Conservation (phyloP, 1,140 invertebrate genomes). For the Propsilocerus akamusi region DNA sequence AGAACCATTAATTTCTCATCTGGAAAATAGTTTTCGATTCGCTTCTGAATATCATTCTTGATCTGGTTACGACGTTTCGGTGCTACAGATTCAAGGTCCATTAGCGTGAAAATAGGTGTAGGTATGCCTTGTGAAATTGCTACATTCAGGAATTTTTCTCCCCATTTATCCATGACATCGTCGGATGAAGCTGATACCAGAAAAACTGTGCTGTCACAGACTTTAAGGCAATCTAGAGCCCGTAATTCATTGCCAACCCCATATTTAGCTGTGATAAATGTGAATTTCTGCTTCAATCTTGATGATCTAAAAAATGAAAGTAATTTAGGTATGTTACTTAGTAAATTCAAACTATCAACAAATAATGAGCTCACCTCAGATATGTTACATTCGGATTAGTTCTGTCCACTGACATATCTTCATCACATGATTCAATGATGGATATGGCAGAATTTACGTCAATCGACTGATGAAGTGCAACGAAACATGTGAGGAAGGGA, state of each 20-base stretch:
- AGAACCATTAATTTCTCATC: slow-evolving; percentile 62
- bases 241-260: slow-evolving; percentile 47
- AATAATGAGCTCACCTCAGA: slow-evolving; percentile 45
- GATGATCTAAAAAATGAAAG: slow-evolving; percentile 39
- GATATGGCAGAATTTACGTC: slow-evolving; percentile 39
- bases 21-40: slow-evolving; percentile 58
- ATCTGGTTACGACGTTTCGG: slow-evolving; percentile 51
- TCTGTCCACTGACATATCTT: slow-evolving; percentile 33
- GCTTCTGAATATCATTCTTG: slow-evolving; percentile 56
- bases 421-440: slow-evolving; percentile 51
- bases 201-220: slow-evolving; percentile 64
- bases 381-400: slow-evolving; percentile 46
- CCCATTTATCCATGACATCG: slow-evolving; percentile 52
- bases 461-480: slow-evolving; percentile 49
- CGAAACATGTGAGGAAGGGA: slow-evolving; percentile 58
- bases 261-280: slow-evolving; percentile 49
- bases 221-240: slow-evolving; percentile 65
- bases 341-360: background rate
- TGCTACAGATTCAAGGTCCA: slow-evolving; percentile 50
- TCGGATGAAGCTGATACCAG: slow-evolving; percentile 39
- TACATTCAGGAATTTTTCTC: slow-evolving; percentile 49
- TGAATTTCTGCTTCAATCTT: slow-evolving; percentile 70
- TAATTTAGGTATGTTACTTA: slow-evolving; percentile 3
- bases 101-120: slow-evolving; percentile 53
- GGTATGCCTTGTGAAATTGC: slow-evolving; percentile 70